A percentile compares a stretch with the other conserved stretches of the same genome.
Evolutionary conservation across 2,113 vertebrate genomes (phyloP).

Genomic region (Rynchops niger): DNA sequence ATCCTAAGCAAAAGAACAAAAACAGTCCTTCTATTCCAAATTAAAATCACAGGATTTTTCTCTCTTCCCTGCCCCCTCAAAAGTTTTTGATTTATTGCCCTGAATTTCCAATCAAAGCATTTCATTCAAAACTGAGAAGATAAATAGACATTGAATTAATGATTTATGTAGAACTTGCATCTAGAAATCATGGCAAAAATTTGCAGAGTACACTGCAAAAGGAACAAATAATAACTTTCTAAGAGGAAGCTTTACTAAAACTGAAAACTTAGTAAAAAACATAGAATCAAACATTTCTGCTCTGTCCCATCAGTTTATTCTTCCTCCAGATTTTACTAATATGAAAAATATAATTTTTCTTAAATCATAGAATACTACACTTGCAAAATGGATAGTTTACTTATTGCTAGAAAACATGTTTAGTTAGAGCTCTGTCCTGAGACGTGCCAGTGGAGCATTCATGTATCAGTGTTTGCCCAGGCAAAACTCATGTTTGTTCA

Average conservation of each 20-base stretch:
- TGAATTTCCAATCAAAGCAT: background rate
- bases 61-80: background rate
- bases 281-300: background rate
- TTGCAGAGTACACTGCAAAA: background rate
- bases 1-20: background rate
- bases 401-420: conserved; percentile 31
- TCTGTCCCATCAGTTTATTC: background rate
- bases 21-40: background rate
- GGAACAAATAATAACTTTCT: background rate
- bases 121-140: background rate
- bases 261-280: background rate
- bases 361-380: background rate
- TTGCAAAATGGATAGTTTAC: background rate
- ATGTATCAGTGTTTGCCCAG: conserved; percentile 22
- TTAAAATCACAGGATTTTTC: background rate
- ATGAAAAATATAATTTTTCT: background rate
- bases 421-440: background rate
- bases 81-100: background rate
- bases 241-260: background rate
- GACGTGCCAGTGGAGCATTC: background rate
- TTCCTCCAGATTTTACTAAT: background rate
- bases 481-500: conserved; percentile 52
- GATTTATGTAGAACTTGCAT: background rate
- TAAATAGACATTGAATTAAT: background rate
- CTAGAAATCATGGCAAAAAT: background rate